A percentile compares a stretch with the other conserved stretches of the same genome.
Evolutionary conservation across 2,797 vertebrate genomes (phyloP).

Genomic region (Dromococcyx pavoninus): DNA sequence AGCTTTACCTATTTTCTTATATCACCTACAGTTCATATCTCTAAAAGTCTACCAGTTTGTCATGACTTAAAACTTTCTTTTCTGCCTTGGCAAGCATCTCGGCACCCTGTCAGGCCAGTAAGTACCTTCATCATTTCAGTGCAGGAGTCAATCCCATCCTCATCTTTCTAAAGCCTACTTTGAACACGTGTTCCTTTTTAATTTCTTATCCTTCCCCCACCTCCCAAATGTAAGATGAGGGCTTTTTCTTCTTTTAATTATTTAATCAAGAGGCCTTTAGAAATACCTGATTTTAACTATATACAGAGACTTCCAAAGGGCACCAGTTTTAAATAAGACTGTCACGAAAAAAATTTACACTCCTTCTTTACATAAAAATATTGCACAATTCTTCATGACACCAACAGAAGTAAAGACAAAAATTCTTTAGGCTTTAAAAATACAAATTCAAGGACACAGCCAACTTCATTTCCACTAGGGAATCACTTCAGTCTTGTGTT

Average conservation of each 20-base stretch:
- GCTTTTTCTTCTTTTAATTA: not conserved
- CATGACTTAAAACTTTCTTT: not conserved
- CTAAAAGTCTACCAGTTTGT: not conserved
- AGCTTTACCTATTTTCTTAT: not conserved
- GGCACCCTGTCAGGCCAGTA: not conserved
- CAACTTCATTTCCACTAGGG: not conserved
- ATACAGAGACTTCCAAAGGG: not conserved
- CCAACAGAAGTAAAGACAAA: not conserved
- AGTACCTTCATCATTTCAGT: not conserved
- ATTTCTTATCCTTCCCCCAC: not conserved
- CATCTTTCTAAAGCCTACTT: not conserved
- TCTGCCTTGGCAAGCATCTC: not conserved
- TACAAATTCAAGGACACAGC: not conserved
- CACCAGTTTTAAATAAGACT: not conserved
- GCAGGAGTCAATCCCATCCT: not conserved
- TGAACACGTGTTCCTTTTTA: not conserved
- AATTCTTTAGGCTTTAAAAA: not conserved
- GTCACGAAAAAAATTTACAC: not conserved
- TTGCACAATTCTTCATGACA: not conserved
- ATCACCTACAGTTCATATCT: not conserved
- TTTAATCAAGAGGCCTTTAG: not conserved
- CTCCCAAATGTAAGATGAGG: not conserved
- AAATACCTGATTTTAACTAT: not conserved
- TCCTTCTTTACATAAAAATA: not conserved
- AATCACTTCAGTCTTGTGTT: not conserved